Conservation (phyloP, 2,888 invertebrate species). For the Cyclophora albipunctata region DNA sequence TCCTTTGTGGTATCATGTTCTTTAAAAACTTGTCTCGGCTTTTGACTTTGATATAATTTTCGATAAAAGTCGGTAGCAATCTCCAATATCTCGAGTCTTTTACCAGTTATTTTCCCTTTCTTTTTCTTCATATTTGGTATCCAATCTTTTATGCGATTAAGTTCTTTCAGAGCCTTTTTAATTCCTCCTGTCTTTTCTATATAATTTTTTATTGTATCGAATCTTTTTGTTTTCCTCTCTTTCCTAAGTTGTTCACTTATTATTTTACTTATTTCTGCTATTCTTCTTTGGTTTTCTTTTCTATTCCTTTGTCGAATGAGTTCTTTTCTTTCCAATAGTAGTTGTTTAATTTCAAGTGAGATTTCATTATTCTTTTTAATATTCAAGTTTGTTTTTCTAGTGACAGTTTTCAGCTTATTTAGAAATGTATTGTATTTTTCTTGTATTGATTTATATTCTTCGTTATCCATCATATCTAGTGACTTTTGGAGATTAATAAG, state of each 20-base stretch:
- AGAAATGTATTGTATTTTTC: conserved; percentile 5
- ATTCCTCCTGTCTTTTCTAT: conserved; percentile 15
- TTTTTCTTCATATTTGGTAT: conserved; percentile 15
- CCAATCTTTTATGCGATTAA: conserved; percentile 12
- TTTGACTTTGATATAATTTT: conserved; percentile 9
- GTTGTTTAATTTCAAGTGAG: conserved; percentile 3
- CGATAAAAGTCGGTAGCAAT: conserved; percentile 19
- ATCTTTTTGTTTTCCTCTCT: conserved; percentile 12
- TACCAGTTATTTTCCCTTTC: conserved; percentile 2
- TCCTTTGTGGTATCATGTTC: conserved; percentile 2
- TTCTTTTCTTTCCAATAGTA: conserved; percentile 13
- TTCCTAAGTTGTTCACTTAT: conserved; percentile 15
- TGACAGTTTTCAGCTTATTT: conserved; percentile 6
- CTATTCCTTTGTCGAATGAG: conserved; percentile 11
- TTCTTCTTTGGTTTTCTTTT: conserved; percentile 9
- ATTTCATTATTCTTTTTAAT: conserved; percentile 3
- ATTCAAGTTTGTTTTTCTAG: conserved; percentile 4
- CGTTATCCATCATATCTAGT: conserved; percentile 4
- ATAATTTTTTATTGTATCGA: conserved; percentile 7
- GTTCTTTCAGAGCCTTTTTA: conserved; percentile 15
- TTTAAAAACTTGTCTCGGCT: not conserved
- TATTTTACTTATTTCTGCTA: conserved; percentile 18
- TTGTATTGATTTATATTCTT: conserved; percentile 3
- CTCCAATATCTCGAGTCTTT: conserved; percentile 15
- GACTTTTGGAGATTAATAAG: not conserved